Evolutionary conservation across 2,888 invertebrate genomes (phyloP).

Genomic region (Arge pagana): DNA sequence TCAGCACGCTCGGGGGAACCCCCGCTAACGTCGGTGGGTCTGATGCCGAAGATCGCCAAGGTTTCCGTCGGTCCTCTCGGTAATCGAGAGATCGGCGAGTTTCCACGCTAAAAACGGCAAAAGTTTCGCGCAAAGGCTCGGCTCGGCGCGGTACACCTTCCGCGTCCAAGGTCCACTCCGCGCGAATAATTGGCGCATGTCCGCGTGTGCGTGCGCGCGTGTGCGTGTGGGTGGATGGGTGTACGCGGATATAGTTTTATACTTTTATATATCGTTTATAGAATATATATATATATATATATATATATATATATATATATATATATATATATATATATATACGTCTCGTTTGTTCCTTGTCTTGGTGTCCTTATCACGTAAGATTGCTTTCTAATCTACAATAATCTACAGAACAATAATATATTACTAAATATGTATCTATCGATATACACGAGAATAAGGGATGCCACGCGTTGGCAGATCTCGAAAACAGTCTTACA

Average conservation of each 20-base stretch:
- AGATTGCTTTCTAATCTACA: slow-evolving; percentile 29
- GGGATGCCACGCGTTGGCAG: slow-evolving; percentile 16
- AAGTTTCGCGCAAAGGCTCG: no score
- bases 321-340: slow-evolving; percentile 22
- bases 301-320: slow-evolving; percentile 17
- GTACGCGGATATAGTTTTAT: no score
- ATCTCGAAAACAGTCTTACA: no score
- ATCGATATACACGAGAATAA: slow-evolving; percentile 50
- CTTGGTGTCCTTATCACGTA: slow-evolving; percentile 26
- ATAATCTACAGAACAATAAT: slow-evolving; percentile 39
- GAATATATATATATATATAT: slow-evolving; percentile 13
- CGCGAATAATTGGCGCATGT: background rate
- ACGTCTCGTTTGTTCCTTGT: slow-evolving; percentile 11
- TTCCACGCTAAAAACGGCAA: no score
- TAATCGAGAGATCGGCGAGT: no score
- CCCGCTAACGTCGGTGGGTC: no score
- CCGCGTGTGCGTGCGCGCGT: slow-evolving; percentile 1
- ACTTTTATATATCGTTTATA: background rate
- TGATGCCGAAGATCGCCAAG: no score
- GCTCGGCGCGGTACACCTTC: no score
- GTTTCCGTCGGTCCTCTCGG: no score
- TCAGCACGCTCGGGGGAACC: no score
- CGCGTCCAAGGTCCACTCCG: no score
- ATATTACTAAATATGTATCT: slow-evolving; percentile 51
- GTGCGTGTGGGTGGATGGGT: no score